Conservation (phyloP, 2,797 vertebrate species). For the Ptychobarbus kaznakovi region DNA sequence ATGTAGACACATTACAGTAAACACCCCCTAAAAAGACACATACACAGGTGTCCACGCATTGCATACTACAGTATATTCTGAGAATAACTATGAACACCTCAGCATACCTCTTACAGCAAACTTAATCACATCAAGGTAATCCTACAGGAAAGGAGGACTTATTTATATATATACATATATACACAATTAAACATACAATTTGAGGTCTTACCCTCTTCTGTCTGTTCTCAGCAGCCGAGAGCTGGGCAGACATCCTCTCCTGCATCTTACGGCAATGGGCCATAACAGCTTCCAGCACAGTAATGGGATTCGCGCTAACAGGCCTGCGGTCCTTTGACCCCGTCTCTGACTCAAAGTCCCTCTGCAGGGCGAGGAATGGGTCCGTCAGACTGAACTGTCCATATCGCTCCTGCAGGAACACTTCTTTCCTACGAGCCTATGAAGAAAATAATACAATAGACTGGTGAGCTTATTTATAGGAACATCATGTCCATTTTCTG, state of each 20-base stretch:
- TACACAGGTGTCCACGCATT: constrained; percentile 14
- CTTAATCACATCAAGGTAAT: constrained; percentile 21
- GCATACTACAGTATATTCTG: constrained; percentile 5
- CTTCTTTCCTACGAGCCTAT: constrained; percentile 94
- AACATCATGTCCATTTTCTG: not conserved
- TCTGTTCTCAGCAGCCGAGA: constrained; percentile 91
- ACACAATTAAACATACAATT: constrained; percentile 27
- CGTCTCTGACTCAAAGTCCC: constrained; percentile 88
- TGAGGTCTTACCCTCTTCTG: constrained; percentile 89
- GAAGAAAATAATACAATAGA: constrained; percentile 48
- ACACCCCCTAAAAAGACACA: not conserved
- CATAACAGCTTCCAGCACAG: constrained; percentile 97
- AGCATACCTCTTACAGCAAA: constrained; percentile 7
- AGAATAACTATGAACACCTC: constrained; percentile 8
- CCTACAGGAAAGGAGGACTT: not conserved
- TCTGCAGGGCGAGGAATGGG: constrained; percentile 96
- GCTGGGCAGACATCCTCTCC: constrained; percentile 93
- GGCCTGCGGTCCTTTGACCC: constrained; percentile 84
- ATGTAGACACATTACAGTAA: not conserved
- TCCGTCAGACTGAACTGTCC: constrained; percentile 94
- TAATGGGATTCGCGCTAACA: constrained; percentile 90
- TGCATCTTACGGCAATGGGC: constrained; percentile 98
- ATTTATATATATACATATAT: constrained; percentile 29
- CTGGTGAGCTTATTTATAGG: not conserved
- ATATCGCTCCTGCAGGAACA: constrained; percentile 95